Conservation (phyloP, 2,888 invertebrate species). For the Watsonalla binaria region DNA sequence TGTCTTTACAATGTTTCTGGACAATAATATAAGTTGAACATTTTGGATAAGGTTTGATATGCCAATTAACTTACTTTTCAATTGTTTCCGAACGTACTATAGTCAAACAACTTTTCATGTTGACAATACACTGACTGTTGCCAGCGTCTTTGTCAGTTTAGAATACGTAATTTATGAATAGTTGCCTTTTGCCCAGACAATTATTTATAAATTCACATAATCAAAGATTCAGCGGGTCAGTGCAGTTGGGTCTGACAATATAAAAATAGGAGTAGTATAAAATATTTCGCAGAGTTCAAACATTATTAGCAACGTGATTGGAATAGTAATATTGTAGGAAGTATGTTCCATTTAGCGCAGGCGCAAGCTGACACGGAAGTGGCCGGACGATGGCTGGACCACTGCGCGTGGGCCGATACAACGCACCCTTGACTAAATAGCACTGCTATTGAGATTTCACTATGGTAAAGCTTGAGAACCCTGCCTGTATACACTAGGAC, state of each 20-base stretch:
- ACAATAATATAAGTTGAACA: neutral
- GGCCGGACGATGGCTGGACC: constrained; percentile 48
- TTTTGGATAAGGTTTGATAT: neutral
- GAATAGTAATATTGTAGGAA: constrained; percentile 23
- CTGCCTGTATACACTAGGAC: neutral
- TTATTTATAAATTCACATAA: too few relatives aligned
- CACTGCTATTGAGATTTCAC: constrained; percentile 28
- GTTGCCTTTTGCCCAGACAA: too few relatives aligned
- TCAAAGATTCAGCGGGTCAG: too few relatives aligned
- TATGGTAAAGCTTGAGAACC: constrained; percentile 29
- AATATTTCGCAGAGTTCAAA: neutral
- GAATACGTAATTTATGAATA: too few relatives aligned
- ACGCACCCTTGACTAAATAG: constrained; percentile 46
- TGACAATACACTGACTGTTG: too few relatives aligned
- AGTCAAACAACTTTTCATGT: too few relatives aligned
- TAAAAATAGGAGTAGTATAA: too few relatives aligned
- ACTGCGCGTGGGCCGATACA: constrained; percentile 57
- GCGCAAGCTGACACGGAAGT: constrained; percentile 40
- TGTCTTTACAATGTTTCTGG: neutral
- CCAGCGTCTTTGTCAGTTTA: too few relatives aligned
- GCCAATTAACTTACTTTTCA: neutral
- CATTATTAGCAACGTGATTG: constrained; percentile 20
- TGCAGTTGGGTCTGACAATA: too few relatives aligned
- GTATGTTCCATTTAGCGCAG: constrained; percentile 36
- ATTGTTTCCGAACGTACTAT: too few relatives aligned